These are phyloP conservation scores for Galendromus occidentalis DNA, from an alignment of 1,140 invertebrate genomes.

Conservation along the genomic window DNA sequence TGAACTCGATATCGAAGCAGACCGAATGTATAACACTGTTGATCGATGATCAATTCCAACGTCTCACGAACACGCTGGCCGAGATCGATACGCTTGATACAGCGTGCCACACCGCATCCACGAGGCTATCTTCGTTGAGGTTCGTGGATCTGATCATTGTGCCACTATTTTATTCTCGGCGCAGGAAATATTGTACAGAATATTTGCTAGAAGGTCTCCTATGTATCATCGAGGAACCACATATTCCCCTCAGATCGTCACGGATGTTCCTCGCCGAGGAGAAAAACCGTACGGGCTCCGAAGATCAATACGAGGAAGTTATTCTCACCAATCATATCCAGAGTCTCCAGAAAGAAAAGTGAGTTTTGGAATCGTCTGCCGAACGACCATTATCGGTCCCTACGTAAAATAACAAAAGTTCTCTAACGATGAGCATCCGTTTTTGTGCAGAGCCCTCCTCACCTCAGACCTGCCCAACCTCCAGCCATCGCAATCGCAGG, in stretches of 20 bases:
- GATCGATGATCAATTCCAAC: slow-evolving; percentile 50
- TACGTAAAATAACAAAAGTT: too few species aligned
- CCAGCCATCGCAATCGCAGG: neutral
- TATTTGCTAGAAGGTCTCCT: too few species aligned
- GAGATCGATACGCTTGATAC: slow-evolving; percentile 72
- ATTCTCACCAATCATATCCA: slow-evolving; percentile 27
- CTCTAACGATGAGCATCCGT: neutral
- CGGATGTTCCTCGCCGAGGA: slow-evolving; percentile 12
- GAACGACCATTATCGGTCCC: too few species aligned
- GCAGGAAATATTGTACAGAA: too few species aligned
- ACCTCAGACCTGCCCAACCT: neutral
- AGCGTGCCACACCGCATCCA: slow-evolving; percentile 50
- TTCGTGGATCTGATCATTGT: too few species aligned
- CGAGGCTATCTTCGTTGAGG: slow-evolving; percentile 47
- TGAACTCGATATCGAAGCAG: slow-evolving; percentile 45
- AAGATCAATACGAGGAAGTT: slow-evolving; percentile 23
- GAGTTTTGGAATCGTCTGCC: neutral
- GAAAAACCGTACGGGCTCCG: slow-evolving; percentile 10
- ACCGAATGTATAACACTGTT: slow-evolving; percentile 71
- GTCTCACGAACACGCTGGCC: slow-evolving; percentile 53
- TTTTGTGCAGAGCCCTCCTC: neutral
- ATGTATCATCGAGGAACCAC: too few species aligned
- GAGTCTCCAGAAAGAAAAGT: slow-evolving; percentile 29
- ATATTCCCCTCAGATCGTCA: neutral
- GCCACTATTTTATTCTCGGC: too few species aligned